Conservation (phyloP, 2,888 invertebrate genomes). For the Habrosyne pyritoides region DNA sequence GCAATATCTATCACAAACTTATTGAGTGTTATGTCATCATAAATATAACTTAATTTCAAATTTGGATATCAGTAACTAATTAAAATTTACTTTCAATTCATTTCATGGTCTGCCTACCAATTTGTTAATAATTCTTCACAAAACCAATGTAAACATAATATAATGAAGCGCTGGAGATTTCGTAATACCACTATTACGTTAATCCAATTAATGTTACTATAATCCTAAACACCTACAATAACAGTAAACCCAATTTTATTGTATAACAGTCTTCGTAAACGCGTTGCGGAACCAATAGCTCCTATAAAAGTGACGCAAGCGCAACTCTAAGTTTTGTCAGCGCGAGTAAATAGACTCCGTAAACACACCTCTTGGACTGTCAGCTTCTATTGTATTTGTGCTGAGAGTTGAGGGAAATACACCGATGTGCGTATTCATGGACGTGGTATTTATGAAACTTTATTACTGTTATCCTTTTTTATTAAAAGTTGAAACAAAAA, state of each 20-base stretch:
- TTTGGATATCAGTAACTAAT: too few relatives aligned
- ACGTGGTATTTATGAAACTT: neutral
- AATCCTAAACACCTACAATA: neutral
- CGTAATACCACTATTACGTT: neutral
- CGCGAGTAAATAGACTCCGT: slow-evolving; percentile 56
- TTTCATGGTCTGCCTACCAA: too few relatives aligned
- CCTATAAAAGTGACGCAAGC: slow-evolving; percentile 38
- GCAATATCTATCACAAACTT: too few relatives aligned
- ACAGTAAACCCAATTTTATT: neutral
- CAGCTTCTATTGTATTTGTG: slow-evolving; percentile 68
- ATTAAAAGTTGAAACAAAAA: too few relatives aligned
- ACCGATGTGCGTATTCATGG: slow-evolving; percentile 4
- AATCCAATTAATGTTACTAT: neutral
- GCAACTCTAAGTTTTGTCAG: slow-evolving; percentile 44
- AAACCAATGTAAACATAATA: too few relatives aligned
- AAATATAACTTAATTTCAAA: too few relatives aligned
- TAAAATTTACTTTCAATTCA: too few relatives aligned
- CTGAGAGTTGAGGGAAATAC: slow-evolving; percentile 25
- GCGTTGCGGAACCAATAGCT: slow-evolving; percentile 9
- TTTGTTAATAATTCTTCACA: too few relatives aligned
- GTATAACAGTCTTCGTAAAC: slow-evolving; percentile 4
- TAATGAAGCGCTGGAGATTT: too few relatives aligned
- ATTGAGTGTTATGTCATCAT: too few relatives aligned
- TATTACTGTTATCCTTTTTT: too few relatives aligned
- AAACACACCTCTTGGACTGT: slow-evolving; percentile 57